Evolutionary conservation across 2,113 vertebrate species (phyloP), one percentile per base, ranked within the genome.

Genomic region (Xiphophorus maculatus): DNA sequence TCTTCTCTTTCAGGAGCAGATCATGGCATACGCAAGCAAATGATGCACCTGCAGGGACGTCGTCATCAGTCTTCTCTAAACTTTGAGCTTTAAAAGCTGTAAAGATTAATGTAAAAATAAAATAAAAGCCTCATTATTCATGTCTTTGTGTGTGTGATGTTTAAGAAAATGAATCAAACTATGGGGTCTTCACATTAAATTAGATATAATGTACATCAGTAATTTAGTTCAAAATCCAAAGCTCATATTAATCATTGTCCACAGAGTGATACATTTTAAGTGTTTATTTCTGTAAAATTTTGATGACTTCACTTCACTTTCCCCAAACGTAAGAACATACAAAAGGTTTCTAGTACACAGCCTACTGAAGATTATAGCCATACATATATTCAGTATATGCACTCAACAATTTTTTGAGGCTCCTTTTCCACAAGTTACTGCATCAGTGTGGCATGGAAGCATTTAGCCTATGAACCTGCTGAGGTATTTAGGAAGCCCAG

Each of bases 21-120:
- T 99, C 65, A 95, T 99, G 93, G 95, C 96, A 25, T 98, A 96
- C 88, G 97, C 97, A 71, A 99, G 96, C 93, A 98, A 97, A 82
- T 99, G 94, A 97, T 28, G 63, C n/a, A 28, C 66, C 61, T 19
- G n/a, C 51, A 51, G 9, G 10, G 73, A 30, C 44, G 62, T 69
- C 4, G 64, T 58, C 1, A 10, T 37, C 70, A 14, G 19, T 74
- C 80, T 83, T 42, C 37, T 70, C 0, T 60, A 14, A 35, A 71
- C 64, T 81, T 71, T 64, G 32, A 81, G 72, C 66, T 87, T 63
- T 78, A 42, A 79, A 69, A 61, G 68, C 54, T 85, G 74, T 87
- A 84, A 67, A 71, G 30, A 51, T 84, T 48, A 63, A 74, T 84
- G 44, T 62, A 88, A 77, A 89, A 84, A 87, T 88, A 79, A 87